phyloP scores from a whole-genome alignment of 2,888 invertebrate genomes.

The Trimorus sp. region DNA sequence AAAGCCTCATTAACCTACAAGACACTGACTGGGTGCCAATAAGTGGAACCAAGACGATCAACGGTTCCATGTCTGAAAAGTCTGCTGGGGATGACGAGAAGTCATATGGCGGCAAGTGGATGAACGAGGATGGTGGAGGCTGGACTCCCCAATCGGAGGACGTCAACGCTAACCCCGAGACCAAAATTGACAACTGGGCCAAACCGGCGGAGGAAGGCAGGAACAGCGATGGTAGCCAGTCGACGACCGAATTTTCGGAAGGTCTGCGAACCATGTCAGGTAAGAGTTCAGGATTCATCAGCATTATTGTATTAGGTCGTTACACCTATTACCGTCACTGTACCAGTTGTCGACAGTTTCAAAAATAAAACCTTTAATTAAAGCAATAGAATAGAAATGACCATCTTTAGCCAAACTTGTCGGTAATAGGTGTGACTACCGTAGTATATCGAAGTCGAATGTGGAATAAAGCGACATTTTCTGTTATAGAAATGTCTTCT shows the following conservation, averaged over 20 bases:
- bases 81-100: constrained; percentile 46
- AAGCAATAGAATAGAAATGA: too few relatives aligned
- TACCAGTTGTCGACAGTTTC: too few relatives aligned
- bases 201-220: constrained; percentile 65
- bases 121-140: constrained; percentile 68
- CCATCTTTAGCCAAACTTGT: too few relatives aligned
- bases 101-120: constrained; percentile 69
- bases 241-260: constrained; percentile 35
- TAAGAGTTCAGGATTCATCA: neutral
- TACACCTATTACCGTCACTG: too few relatives aligned
- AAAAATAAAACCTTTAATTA: too few relatives aligned
- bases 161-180: constrained; percentile 64
- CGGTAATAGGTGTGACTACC: too few relatives aligned
- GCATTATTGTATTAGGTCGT: too few relatives aligned
- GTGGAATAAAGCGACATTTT: neutral
- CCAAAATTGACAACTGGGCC: constrained; percentile 76
- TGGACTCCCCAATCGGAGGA: constrained; percentile 70
- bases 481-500: constrained; percentile 41
- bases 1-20: constrained; percentile 22
- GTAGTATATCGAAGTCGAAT: too few relatives aligned
- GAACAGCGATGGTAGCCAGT: neutral
- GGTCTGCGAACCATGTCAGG: constrained; percentile 36
- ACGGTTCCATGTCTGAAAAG: constrained; percentile 32
- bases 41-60: constrained; percentile 41
- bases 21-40: constrained; percentile 67